Base-by-base conservation (phyloP, 2,113 vertebrate genomes). In the Melanotaenia duboulayi region DNA sequence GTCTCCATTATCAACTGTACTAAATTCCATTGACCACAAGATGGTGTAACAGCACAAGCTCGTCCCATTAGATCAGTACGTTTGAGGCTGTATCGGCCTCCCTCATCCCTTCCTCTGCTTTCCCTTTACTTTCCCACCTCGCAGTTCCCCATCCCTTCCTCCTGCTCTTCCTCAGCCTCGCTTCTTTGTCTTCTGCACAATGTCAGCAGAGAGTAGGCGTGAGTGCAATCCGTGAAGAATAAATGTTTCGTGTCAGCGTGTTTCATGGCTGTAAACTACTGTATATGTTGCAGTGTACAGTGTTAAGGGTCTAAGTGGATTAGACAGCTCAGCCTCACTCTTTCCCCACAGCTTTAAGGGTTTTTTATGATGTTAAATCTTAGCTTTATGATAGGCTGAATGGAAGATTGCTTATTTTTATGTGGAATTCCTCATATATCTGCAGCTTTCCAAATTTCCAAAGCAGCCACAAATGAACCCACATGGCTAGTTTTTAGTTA, bases 301-400 rank as follows among this genome's bases (percentile, higher is more conserved):
- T 67, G 35, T 54, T 32, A 28, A 87, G 49, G n/a, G 54, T 65
- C 24, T 67, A 76, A 80, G 57, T 79, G 78, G 82, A 88, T 87
- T 84, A 76, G 48, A 70, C 32, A 39, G 68, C 78, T 81, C 40
- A 76, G 39, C 66, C 72, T 63, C 72, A 28, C 83, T 50, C 46
- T 75, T 73, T 20, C 12, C 44, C 17, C 44, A 4, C 28, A 39
- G 68, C 72, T 68, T 28, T 28, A 28, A 3, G 28, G 28, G 3
- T 37, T 61, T 20, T 76, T 0, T 37, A n/a, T 12, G 7, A 20
- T 17, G 9, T 35, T 72, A 24, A 46, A 44, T 63, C 32, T 48
- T 19, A 67, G 59, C 66, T 58, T 65, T 65, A 66, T 65, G 78
- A 25, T 49, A 24, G 71, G 68, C 67, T 42, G 42, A 57, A 22